Percentiles rank a stretch among this genome's conserved stretches.
Evolutionary conservation across 2,797 vertebrate genomes (phyloP).

Genomic region (Carcharodon carcharias): DNA sequence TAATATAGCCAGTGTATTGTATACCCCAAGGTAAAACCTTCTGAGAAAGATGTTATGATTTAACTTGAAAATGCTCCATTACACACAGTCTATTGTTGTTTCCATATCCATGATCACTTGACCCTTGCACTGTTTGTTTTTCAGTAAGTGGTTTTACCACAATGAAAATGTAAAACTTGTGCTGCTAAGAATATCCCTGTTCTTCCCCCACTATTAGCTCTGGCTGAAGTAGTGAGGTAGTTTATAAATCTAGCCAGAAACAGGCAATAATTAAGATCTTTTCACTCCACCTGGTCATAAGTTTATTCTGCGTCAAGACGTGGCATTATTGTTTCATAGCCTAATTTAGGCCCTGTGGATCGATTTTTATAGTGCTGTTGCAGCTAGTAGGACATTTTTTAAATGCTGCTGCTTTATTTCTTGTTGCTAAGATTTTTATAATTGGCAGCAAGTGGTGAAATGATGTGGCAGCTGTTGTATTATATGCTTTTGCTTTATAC

Average conservation of each 20-base stretch:
- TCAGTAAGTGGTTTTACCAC: not conserved
- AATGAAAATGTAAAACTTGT: not conserved
- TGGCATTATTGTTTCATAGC: not conserved
- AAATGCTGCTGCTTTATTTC: not conserved
- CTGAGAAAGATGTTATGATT: not conserved
- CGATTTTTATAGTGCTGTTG: not conserved
- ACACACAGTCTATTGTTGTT: not conserved
- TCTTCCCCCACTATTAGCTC: not conserved
- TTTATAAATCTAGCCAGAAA: not conserved
- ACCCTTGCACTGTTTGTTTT: conserved; percentile 2
- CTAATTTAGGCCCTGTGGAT: not conserved
- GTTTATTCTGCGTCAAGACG: not conserved
- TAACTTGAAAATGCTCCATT: not conserved
- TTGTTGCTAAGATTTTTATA: conserved; percentile 35
- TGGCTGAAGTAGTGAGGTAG: not conserved
- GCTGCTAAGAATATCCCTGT: not conserved
- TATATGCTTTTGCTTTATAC: not conserved
- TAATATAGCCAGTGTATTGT: not conserved
- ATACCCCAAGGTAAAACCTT: not conserved
- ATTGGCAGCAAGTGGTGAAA: conserved; percentile 22
- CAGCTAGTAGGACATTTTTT: not conserved
- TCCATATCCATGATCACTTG: not conserved
- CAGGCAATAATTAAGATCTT: not conserved
- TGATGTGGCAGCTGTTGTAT: conserved; percentile 22
- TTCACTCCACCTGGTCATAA: not conserved